Evolutionary conservation across 2,797 vertebrate genomes (phyloP), one percentile per base, ranked within the genome.

Genomic region (Bovichtus diacanthus): DNA sequence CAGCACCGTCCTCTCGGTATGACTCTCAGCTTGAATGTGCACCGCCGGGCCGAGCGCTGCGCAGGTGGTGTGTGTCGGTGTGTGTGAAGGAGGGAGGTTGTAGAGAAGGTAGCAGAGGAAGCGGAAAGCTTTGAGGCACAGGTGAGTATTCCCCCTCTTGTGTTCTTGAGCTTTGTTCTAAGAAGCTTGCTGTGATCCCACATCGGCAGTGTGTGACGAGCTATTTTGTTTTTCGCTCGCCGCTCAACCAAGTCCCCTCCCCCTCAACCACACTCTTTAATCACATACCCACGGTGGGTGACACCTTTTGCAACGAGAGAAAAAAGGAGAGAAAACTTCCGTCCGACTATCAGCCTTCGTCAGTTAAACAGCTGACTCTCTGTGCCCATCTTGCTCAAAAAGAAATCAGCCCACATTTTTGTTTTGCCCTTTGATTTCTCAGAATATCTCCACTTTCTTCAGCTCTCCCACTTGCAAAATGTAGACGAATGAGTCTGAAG

Each of bases 111-210:
- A 64, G 36, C 62, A 62, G 76, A 76, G 82, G 70, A 73, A 74
- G 67, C 82, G 78, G 73, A 80, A 87, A 77, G 66, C 1, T 19
- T 12, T 5, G 36, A 53, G 47, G 79, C 61, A 61, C 81, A 85
- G 61, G 78, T 84, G 82, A 88, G 65, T 70, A n/a, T 87, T 89
- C 79, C 81, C 74, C 80, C 70, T 65, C 34, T 34, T 53, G 54
- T 62, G 43, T 75, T 80, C 66, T 80, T 64, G 19, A 58, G 50
- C 67, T 2, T 16, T 65, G 51, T 93, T 93, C 90, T 93, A 63
- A 92, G 92, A 93, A 93, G 56, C 60, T 74, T 5, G 21, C 75
- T 76, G 82, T 70, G 79, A 88, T 92, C 85, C 83, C 89, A 90
- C 87, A 86, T 74, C n/a, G 54, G 36, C 43, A 31, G 10, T 29